Evolutionary conservation across 2,888 invertebrate genomes (phyloP).

Genomic region (Orgyia antiqua): DNA sequence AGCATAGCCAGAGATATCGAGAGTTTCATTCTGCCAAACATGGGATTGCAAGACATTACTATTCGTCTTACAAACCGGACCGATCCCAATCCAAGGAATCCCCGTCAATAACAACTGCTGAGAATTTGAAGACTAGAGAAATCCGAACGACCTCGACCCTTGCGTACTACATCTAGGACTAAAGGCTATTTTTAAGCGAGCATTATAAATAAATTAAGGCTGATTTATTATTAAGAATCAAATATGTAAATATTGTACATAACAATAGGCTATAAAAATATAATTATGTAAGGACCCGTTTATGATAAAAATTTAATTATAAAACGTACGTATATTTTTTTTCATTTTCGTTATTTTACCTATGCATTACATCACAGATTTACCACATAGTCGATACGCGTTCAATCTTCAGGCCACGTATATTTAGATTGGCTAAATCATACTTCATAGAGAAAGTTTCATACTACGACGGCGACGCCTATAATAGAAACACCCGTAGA

Average conservation of each 20-base stretch:
- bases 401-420: no score
- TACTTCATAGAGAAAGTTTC: no score
- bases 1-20: conserved; percentile 75
- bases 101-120: conserved; percentile 8
- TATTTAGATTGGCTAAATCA: no score
- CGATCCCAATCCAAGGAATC: conserved; percentile 61
- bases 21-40: conserved; percentile 84
- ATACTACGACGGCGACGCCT: no score
- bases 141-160: no score
- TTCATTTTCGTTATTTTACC: not conserved
- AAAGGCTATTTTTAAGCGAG: conserved; percentile 1
- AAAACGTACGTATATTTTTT: not conserved
- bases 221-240: conserved; percentile 8
- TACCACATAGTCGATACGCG: no score
- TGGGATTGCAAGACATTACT: conserved; percentile 81
- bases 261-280: not conserved
- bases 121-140: no score
- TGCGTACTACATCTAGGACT: no score
- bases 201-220: conserved; percentile 8
- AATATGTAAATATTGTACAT: conserved; percentile 8
- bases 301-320: conserved; percentile 1
- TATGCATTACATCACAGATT: no score
- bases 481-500: no score
- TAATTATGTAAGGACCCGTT: conserved; percentile 5
- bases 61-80: conserved; percentile 78